Evolutionary conservation across 2,888 invertebrate genomes (phyloP), one percentile per base, ranked within the genome.

Genomic region (Rhagophthalmus giganteus): DNA sequence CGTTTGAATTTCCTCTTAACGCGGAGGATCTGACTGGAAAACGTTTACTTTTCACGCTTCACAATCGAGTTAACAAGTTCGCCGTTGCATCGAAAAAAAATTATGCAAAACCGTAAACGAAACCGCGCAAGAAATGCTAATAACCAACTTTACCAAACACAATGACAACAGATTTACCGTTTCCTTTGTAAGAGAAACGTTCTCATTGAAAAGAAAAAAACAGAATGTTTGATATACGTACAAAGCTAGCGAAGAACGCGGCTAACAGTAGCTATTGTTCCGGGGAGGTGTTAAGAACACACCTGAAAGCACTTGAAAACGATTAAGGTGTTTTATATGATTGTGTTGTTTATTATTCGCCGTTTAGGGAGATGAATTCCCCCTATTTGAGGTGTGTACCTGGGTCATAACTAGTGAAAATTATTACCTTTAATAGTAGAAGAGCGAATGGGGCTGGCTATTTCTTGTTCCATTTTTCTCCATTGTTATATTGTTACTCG

Each of bases 221-320:
- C 15, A 4, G 32, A 32, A 20, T 24, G 25, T 8, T 31, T 41
- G 32, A 31, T 30, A 28, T 40, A 31, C 12, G 30, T 32, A 32
- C 11, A 32, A 41, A 24, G 10, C 40, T 40, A 12, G 40, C 9
- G 31, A 40, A 40, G 32, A 41, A 41, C 32, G 41, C 27, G 32
- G 31, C 62, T 63, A 62, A 57, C 48, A 26, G 42, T 16, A 42
- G 34, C 42, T 34, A 10, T 53, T 48, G 57, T 61, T 53, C 55
- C 52, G 60, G 57, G 64, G 62, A 71, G 70, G 71, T 72, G 72
- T 71, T 71, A 70, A 71, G 66, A 69, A 67, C 68, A 69, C 71
- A 72, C 71, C 72, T 72, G 72, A 72, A 64, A 66, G 68, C 70
- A 70, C 70, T 71, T 62, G 69, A 71, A 69, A 70, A 63, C 70